Conservation (phyloP, 2,113 vertebrate species). For the Melanerpes aurifrons region DNA sequence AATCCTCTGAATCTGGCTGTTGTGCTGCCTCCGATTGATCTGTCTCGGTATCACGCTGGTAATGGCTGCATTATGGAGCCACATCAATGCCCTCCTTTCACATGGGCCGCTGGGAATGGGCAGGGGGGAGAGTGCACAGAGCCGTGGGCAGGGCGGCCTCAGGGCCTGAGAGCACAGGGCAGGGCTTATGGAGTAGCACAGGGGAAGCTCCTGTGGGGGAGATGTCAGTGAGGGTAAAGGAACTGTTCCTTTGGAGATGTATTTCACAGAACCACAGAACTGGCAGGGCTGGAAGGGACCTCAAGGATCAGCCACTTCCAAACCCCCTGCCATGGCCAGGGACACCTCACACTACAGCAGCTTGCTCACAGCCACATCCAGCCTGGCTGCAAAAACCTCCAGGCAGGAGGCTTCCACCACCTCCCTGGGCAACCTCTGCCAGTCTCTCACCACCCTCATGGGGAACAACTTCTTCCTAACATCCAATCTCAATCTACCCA, state of each 20-base stretch:
- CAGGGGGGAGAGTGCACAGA: not conserved
- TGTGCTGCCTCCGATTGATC: conserved; percentile 49
- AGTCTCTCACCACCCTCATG: too few species aligned
- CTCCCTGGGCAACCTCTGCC: too few species aligned
- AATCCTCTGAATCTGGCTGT: conserved; percentile 34
- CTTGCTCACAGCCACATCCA: too few species aligned
- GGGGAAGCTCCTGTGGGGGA: not conserved
- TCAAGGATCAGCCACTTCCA: too few species aligned
- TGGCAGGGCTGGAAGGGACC: too few species aligned
- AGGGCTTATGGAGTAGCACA: not conserved
- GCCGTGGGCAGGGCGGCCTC: not conserved
- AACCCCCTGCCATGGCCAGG: too few species aligned
- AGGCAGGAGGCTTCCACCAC: too few species aligned
- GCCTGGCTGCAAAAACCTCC: too few species aligned
- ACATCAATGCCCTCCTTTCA: conserved; percentile 52
- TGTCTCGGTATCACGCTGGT: not conserved
- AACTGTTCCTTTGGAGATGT: not conserved
- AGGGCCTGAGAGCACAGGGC: not conserved
- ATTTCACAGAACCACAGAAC: too few species aligned
- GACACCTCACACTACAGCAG: too few species aligned
- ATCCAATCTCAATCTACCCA: too few species aligned
- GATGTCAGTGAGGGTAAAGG: not conserved
- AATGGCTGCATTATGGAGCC: conserved; percentile 49
- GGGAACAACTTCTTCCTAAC: too few species aligned
- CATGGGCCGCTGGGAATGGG: not conserved